Conservation (phyloP, 2,797 vertebrate species). For the Notolabrus celidotus region DNA sequence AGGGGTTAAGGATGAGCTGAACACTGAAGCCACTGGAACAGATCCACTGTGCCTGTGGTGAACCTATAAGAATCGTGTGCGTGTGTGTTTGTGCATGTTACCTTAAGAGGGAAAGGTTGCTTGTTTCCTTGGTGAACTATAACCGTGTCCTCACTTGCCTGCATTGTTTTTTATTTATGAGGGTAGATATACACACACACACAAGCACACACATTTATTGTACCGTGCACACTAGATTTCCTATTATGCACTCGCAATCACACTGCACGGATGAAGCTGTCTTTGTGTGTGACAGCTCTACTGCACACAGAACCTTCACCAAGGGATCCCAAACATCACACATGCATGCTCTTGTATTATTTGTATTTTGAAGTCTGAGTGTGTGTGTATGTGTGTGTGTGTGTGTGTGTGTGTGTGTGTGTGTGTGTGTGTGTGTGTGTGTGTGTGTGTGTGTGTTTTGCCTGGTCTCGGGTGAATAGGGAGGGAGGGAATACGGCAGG, state of each 20-base stretch:
- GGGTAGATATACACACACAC: neutral
- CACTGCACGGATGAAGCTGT: neutral
- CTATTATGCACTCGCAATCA: neutral
- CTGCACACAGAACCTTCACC: neutral
- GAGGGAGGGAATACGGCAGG: slow-evolving; percentile 11
- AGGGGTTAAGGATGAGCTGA: slow-evolving; percentile 20
- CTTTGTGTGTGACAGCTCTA: neutral
- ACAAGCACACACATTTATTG: neutral
- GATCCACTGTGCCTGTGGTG: neutral
- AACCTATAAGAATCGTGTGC: neutral
- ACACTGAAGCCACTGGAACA: neutral
- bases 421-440: neutral
- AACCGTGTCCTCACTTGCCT: slow-evolving; percentile 5
- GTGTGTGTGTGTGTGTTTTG: neutral
- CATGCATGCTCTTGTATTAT: slow-evolving; percentile 10
- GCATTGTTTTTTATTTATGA: neutral
- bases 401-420: neutral
- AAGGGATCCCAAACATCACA: slow-evolving; percentile 9
- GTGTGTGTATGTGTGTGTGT: neutral
- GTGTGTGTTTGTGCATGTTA: neutral
- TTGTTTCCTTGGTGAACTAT: slow-evolving; percentile 2
- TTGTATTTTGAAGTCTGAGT: slow-evolving; percentile 8
- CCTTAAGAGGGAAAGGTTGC: neutral
- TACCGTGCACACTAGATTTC: neutral
- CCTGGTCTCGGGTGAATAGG: slow-evolving; percentile 30